Evolutionary conservation across 2,888 invertebrate species (phyloP).

Genomic region (Pediacus dermestoides): DNA sequence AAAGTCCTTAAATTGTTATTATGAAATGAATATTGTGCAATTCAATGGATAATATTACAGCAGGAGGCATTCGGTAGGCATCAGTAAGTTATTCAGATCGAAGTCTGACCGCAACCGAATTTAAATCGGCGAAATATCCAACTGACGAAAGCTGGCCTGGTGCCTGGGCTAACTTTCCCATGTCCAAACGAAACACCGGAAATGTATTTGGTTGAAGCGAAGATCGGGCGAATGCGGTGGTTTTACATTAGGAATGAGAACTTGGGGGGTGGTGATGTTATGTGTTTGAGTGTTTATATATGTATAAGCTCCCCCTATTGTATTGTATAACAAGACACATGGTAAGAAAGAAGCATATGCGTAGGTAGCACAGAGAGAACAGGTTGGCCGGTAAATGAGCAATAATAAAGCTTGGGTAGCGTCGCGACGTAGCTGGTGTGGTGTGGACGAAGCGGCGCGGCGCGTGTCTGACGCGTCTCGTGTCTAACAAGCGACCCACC

Average conservation of each 20-base stretch:
- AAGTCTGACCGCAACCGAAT: slow-evolving; percentile 4
- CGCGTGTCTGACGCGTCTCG: slow-evolving; percentile 52
- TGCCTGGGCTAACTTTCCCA: too few species aligned
- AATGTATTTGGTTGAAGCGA: too few species aligned
- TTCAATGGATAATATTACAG: too few species aligned
- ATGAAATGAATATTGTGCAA: too few species aligned
- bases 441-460: slow-evolving; percentile 45
- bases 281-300: not conserved
- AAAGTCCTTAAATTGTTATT: too few species aligned
- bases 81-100: not conserved
- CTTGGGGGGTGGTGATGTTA: not conserved
- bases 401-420: slow-evolving; percentile 43
- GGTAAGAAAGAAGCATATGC: slow-evolving; percentile 6
- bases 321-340: not conserved
- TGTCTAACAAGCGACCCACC: slow-evolving; percentile 47
- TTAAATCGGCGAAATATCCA: too few species aligned
- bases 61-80: too few species aligned
- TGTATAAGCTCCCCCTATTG: slow-evolving; percentile 3
- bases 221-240: not conserved
- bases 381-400: slow-evolving; percentile 46
- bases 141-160: too few species aligned
- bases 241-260: too few species aligned
- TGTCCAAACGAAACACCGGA: too few species aligned
- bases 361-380: slow-evolving; percentile 33
- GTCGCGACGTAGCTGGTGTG: slow-evolving; percentile 25